Base-by-base conservation (phyloP, 2,888 invertebrate species). In the Noctua pronuba region DNA sequence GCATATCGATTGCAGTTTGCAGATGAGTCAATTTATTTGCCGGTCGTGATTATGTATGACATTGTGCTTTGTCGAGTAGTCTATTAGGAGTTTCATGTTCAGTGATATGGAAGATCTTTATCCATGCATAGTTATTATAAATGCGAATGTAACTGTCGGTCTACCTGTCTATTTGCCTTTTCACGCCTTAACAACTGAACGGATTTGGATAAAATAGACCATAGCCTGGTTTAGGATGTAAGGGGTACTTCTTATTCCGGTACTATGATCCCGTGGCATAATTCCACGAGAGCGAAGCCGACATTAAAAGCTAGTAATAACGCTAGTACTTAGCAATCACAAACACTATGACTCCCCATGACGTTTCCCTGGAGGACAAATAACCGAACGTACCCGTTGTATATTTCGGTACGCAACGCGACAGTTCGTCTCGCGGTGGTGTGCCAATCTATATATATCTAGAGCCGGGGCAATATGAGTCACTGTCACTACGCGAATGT, bases 401-500 rank as follows among this genome's bases (percentile, higher is more conserved):
- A 84, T 80, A 80, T 80, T 80, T 80, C 16, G 82, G 82, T 75
- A 58, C 80, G 35, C 41, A 70, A 28, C 75, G 80, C 84, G 81
- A 83, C 84, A 77, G 76, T 77, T 58, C 82, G 88, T 84, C 86
- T 86, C 88, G 84, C 73, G 77, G 79, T 76, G 84, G 87, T 79
- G 60, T 83, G 88, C 87, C 87, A 80, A 77, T 79, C 87, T 89
- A 83, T 80, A 85, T 85, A 82, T 88, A 88, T 68, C 73, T 24
- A n/a, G 46, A 75, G 78, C 79, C 82, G 77, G 88, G 87, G 72
- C 82, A 79, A 80, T 78, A 74, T 89, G 89, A 88, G 86, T 88
- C 88, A 89, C 83, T 89, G 88, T 86, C 87, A 85, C 89, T 77
- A 74, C 31, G 86, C 83, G 35, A 79, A 68, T 72, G 77, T 88